These are phyloP conservation scores for Salvator merianae DNA, from an alignment of 2,113 vertebrate genomes.

Conservation along the genomic window DNA sequence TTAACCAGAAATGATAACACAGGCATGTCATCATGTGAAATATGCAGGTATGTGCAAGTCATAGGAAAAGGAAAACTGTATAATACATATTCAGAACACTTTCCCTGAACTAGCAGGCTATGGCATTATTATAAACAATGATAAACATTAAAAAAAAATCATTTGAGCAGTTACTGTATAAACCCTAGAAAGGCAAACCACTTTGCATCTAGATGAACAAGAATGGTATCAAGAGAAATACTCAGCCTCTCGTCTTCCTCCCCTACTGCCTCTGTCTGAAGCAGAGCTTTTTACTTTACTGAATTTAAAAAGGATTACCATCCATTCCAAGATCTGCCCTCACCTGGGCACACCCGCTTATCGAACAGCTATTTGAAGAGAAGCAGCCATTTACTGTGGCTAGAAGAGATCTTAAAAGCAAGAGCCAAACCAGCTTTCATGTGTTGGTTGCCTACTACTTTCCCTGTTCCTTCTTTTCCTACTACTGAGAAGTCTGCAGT, in stretches of 20 bases:
- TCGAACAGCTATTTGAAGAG: not conserved
- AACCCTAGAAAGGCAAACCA: not conserved
- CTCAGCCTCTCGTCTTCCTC: not conserved
- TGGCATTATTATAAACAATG: too few species aligned
- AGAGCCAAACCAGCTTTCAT: not conserved
- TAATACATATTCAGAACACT: not conserved
- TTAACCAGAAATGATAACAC: not conserved
- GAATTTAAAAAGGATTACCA: slow-evolving; percentile 8
- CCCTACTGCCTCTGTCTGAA: rapidly evolving
- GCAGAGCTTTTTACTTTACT: not conserved
- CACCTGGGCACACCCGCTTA: not conserved
- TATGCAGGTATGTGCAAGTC: not conserved
- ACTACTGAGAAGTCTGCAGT: not conserved
- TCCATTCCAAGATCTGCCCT: not conserved
- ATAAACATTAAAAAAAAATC: not conserved
- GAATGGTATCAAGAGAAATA: not conserved
- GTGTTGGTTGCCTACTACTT: not conserved
- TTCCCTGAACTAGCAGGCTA: too few species aligned
- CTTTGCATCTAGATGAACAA: not conserved
- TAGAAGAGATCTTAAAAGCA: not conserved
- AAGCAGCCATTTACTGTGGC: not conserved
- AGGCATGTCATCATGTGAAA: not conserved
- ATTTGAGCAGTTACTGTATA: too few species aligned
- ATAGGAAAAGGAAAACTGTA: not conserved
- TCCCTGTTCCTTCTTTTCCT: not conserved